Evolutionary conservation across 2,113 vertebrate genomes (phyloP).

Genomic region (Neogobius melanostomus): DNA sequence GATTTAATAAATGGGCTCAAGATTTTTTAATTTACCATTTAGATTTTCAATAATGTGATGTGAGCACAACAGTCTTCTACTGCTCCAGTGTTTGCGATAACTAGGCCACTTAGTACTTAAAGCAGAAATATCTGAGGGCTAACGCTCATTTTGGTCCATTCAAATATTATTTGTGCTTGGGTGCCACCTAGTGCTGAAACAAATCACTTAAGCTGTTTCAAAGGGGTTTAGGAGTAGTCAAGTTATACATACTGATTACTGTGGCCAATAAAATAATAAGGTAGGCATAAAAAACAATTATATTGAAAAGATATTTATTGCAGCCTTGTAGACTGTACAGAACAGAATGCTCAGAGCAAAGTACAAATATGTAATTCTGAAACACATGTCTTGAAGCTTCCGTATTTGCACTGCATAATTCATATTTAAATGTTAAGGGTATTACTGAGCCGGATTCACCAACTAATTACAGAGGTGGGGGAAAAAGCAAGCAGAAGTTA

Average conservation of each 20-base stretch:
- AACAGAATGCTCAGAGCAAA: not conserved
- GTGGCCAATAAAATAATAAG: not conserved
- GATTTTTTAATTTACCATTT: too few relatives aligned
- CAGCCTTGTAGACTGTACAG: slow-evolving; percentile 10
- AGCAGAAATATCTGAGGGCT: not conserved
- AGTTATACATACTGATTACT: not conserved
- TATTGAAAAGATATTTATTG: slow-evolving; percentile 59
- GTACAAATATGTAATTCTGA: not conserved
- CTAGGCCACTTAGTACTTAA: too few relatives aligned
- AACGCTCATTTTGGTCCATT: not conserved
- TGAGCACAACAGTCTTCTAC: too few relatives aligned
- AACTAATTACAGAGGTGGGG: slow-evolving; percentile 10
- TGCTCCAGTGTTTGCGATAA: too few relatives aligned
- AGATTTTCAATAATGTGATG: too few relatives aligned
- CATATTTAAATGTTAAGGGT: slow-evolving; percentile 17
- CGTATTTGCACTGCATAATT: slow-evolving; percentile 5
- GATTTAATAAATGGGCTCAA: not conserved
- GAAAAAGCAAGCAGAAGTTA: slow-evolving; percentile 35
- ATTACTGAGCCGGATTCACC: slow-evolving; percentile 34
- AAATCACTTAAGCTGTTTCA: not conserved
- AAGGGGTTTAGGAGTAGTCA: not conserved
- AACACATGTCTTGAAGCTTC: slow-evolving; percentile 11
- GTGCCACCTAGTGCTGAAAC: slow-evolving; percentile 53
- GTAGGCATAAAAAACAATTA: not conserved
- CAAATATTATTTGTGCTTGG: not conserved